phyloP scores from a whole-genome alignment of 2,113 vertebrate genomes.

The Clarias batrachus region DNA sequence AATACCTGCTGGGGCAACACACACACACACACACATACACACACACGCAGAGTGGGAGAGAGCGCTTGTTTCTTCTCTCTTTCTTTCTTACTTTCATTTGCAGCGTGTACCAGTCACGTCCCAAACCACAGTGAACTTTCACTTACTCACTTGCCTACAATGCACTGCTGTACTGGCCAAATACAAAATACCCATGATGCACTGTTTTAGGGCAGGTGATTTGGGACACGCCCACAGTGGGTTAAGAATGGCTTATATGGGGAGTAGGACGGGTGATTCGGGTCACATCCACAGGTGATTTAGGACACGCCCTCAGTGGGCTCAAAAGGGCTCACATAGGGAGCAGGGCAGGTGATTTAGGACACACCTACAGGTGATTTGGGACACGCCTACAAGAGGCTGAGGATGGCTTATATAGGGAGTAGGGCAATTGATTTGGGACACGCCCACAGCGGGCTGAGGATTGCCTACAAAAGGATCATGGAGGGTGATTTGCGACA shows the following conservation, averaged over 20 bases:
- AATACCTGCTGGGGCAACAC: neutral
- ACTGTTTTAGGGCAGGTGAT: neutral
- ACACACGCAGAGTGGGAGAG: neutral
- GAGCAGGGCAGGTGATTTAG: neutral
- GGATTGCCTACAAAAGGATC: neutral
- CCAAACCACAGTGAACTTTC: neutral
- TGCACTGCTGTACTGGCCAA: neutral
- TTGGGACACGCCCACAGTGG: neutral
- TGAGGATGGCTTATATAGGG: neutral
- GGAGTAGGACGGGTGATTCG: neutral
- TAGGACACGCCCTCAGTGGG: neutral
- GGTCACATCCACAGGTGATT: neutral
- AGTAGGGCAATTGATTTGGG: neutral
- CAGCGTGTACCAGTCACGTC: neutral
- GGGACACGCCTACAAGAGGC: neutral
- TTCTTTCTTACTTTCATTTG: neutral
- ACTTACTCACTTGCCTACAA: neutral
- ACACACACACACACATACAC: neutral
- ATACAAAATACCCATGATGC: neutral
- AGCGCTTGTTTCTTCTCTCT: neutral
- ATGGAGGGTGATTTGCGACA: neutral
- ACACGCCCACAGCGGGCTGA: neutral
- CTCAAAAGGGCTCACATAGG: neutral
- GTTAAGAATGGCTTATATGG: neutral
- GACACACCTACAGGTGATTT: neutral